A percentile compares a stretch with the other conserved stretches of the same genome.
phyloP scores from a whole-genome alignment of 2,888 invertebrate genomes.

The Tiphia femorata region DNA sequence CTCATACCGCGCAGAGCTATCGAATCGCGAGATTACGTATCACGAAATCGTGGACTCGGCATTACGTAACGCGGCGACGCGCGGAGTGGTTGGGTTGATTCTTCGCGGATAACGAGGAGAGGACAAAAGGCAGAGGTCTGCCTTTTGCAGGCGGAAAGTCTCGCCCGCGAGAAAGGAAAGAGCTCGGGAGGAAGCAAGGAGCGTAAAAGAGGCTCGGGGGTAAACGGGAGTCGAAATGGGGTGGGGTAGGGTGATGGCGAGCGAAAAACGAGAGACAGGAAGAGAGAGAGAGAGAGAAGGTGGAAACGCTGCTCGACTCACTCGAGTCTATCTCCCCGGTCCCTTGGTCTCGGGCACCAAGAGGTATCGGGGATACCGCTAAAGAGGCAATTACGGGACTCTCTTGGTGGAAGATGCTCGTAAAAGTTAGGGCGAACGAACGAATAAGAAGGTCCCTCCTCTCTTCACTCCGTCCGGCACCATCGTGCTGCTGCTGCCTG shows the following conservation, averaged over 20 bases:
- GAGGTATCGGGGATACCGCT: conserved; percentile 49
- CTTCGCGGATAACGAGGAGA: background rate
- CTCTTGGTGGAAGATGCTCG: conserved; percentile 56
- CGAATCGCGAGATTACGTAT: no score
- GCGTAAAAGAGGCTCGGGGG: background rate
- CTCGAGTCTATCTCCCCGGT: conserved; percentile 1
- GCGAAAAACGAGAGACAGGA: background rate
- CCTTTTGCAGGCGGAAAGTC: background rate
- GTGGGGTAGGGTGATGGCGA: background rate
- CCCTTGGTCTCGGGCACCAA: background rate
- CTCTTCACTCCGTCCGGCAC: background rate
- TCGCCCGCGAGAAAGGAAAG: background rate
- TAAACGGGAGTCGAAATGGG: background rate
- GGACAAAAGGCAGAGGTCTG: background rate
- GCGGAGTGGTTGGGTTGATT: background rate
- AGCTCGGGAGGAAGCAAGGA: conserved; percentile 11
- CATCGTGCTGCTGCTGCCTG: background rate
- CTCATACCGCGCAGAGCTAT: no score
- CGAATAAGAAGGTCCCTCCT: conserved; percentile 33
- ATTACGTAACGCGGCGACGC: no score
- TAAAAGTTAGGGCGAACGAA: conserved; percentile 57
- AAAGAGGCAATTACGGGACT: conserved; percentile 65
- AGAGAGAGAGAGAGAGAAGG: conserved; percentile 2
- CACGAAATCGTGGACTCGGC: no score
- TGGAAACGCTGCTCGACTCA: background rate